These are phyloP conservation scores for Crypturellus tataupa DNA, from an alignment of 2,797 vertebrate genomes.

Conservation along the genomic window DNA sequence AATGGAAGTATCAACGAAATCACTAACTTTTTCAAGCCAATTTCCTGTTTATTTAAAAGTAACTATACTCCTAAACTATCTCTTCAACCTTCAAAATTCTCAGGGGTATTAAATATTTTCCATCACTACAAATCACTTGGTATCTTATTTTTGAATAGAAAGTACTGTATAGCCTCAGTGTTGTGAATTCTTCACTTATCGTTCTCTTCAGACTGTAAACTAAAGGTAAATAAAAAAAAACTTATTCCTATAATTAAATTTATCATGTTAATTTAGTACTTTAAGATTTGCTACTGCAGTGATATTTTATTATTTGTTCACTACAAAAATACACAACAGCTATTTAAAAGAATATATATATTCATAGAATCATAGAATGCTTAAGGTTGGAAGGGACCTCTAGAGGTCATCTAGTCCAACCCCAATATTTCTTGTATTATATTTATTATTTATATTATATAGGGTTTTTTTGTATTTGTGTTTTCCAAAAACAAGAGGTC, in stretches of 20 bases:
- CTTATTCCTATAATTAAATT: neutral
- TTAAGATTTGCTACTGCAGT: neutral
- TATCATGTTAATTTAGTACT: neutral
- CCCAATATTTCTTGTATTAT: no score
- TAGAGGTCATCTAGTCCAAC: no score
- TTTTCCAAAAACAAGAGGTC: neutral
- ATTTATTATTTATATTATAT: no score
- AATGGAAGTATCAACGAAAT: neutral
- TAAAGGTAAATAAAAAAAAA: neutral
- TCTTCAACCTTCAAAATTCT: neutral
- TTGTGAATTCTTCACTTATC: neutral
- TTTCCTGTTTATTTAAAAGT: neutral
- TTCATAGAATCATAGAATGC: no score
- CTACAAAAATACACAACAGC: neutral
- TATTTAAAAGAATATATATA: no score
- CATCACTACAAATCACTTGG: neutral
- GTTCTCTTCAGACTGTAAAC: neutral
- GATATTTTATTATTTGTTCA: neutral
- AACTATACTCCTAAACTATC: neutral
- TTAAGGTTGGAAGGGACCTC: no score
- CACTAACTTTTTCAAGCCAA: neutral
- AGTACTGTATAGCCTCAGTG: neutral
- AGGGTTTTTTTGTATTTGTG: neutral
- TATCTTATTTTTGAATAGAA: neutral
- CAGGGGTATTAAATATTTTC: neutral